Base-by-base conservation (phyloP, 2,113 vertebrate species). In the Aegotheles bennettii region DNA sequence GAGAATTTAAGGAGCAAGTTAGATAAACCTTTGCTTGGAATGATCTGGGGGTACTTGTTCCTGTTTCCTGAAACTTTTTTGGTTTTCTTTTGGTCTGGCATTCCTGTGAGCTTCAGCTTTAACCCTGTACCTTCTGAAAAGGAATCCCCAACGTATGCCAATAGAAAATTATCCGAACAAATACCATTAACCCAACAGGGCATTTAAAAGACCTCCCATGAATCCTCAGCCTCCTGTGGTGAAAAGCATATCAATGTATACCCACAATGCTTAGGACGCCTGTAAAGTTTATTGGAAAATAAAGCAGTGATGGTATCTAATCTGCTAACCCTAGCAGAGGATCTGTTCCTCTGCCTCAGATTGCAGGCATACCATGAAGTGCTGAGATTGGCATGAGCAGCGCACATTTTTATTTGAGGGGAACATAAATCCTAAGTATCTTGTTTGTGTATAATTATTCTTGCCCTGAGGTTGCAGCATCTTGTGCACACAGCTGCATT, bases 401-500 rank as follows among this genome's bases (percentile, higher is more conserved):
- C 2, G 0, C 59, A 61, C 93, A 87, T 94, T 95, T 96, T 97
- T 95, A 92, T 94, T 96, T 87, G 80, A 97, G 79, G 35, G 74
- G 86, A 91, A 82, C 87, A 94, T 94, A 95, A 97, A 96, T 96
- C 80, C 90, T 76, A 88, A 90, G 77, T 88, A 82, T 90, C 90
- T 95, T 95, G 81, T 93, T 94, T 94, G 86, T 89, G 92, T 93
- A 65, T 93, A 91, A 94, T 96, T 96, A 93, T 89, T 87, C 91
- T 68, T 95, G 94, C 96, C 97, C 87, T 33, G 90, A 93, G 96
- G 95, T 93, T 94, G 91, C 87, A 84, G 85, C 50, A 60, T 91
- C 84, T 83, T 87, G 47, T 40, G 79, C 79, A 9, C 65, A 84
- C 43, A 80, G 90, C 93, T 89, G 93, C 88, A 80, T 94, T 92